Base-by-base conservation (phyloP, 2,888 invertebrate species). In the Acronicta leporina region DNA sequence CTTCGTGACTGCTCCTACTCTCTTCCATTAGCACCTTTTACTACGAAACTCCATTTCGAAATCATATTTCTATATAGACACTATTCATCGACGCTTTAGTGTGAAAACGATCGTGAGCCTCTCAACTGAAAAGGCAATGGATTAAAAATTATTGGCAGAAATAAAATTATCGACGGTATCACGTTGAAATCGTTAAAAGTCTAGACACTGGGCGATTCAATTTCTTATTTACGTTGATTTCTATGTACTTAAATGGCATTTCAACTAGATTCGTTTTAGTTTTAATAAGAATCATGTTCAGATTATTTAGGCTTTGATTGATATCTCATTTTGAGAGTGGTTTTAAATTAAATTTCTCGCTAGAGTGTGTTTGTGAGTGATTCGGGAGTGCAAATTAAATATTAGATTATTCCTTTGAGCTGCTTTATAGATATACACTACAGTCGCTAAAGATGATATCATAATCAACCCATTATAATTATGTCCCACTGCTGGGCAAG, bases 1-100 rank as follows among this genome's bases (percentile, higher is more conserved):
- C 84, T 89, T 81, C 90, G 91, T 91, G 91, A 91, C 91, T 89
- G 82, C 87, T 84, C 82, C 83, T 86, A 81, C 84, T 84, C 83
- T 83, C 84, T 82, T 89, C 91, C 91, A 91, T 92, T 92, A 91
- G 80, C 84, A 82, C 77, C 84, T 74, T 61, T 64, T 71, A 89
- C 85, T 63, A 75, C 51, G 59, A 25, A 58, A 84, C 78, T 43
- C 60, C 52, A 44, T 43, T 59, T 54, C 42, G 16, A 47, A 54
- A 73, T 47, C 27, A 16, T 25, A 27, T 56, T 53, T 35, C 20
- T 1, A 15, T 16, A 8, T 9, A 6, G 33, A 15, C 44, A 7
- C 0, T 15, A 54, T 77, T 57, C 83, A 83, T 81, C 59, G 80
- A 67, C 35, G 72, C 33, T 68, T 68, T 63, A 45, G 54, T 57